A percentile compares a stretch with the other conserved stretches of the same genome.
Conservation (phyloP, 2,113 vertebrate genomes). For the Megaleporinus macrocephalus region DNA sequence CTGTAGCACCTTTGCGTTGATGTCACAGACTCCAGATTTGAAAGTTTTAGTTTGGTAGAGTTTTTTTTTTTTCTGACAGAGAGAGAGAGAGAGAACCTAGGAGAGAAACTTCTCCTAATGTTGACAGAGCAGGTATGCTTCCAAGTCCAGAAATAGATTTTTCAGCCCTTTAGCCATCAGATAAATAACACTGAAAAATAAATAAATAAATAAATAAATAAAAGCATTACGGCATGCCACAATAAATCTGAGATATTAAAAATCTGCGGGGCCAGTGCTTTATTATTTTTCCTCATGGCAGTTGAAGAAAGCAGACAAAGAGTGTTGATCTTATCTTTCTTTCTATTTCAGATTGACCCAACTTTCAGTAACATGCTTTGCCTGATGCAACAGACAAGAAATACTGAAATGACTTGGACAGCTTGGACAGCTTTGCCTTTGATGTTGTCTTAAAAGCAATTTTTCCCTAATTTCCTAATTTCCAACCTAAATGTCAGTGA, state of each 20-base stretch:
- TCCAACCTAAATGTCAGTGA: background rate
- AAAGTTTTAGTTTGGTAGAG: background rate
- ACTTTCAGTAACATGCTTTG: constrained; percentile 3
- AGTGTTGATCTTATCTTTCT: constrained; percentile 15
- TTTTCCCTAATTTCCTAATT: too few species aligned
- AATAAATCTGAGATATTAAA: constrained; percentile 49
- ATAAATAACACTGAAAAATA: background rate
- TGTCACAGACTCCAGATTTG: background rate
- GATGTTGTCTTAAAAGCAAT: background rate
- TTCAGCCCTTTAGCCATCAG: constrained; percentile 13
- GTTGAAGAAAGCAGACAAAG: constrained; percentile 1
- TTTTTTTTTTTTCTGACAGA: background rate
- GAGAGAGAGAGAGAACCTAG: background rate
- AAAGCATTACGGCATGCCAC: constrained; percentile 1
- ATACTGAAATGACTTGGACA: background rate
- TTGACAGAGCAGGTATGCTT: constrained; percentile 17
- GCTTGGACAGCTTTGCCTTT: background rate
- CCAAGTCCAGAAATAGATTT: constrained; percentile 36
- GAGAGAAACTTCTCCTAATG: background rate
- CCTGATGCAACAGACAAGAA: background rate
- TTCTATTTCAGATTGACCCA: constrained; percentile 9
- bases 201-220: background rate
- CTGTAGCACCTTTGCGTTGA: background rate
- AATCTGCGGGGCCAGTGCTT: constrained; percentile 35
- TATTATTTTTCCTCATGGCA: constrained; percentile 26